Evolutionary conservation across 2,888 invertebrate species (phyloP).

Genomic region (Caenorhabditis sp.): DNA sequence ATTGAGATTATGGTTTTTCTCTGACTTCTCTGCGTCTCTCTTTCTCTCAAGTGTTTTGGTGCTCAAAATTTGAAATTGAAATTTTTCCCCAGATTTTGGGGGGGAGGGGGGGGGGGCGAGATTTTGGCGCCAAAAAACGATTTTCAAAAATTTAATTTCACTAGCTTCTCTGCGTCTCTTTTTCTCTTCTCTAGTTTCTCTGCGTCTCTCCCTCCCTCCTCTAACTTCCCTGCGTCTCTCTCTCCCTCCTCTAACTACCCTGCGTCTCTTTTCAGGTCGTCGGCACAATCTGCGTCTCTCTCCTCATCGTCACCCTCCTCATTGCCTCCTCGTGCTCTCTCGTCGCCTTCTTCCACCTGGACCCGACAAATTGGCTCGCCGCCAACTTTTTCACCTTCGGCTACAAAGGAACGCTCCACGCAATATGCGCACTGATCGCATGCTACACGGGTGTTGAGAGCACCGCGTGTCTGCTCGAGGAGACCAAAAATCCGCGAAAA

Average conservation of each 20-base stretch:
- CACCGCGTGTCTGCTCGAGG: constrained; percentile 42
- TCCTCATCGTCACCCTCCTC: constrained; percentile 43
- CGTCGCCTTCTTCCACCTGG: constrained; percentile 54
- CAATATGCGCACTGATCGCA: constrained; percentile 39
- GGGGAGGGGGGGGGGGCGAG: too few species aligned
- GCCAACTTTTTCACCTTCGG: constrained; percentile 49
- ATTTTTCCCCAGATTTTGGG: too few species aligned
- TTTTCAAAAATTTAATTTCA: too few species aligned
- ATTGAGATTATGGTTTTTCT: too few species aligned
- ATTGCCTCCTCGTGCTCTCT: constrained; percentile 47
- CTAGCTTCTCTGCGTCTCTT: background rate
- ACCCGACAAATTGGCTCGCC: constrained; percentile 51
- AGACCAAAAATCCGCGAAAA: constrained; percentile 44
- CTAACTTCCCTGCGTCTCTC: too few species aligned
- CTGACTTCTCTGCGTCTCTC: too few species aligned
- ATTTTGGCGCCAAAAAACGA: too few species aligned
- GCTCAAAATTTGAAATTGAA: too few species aligned
- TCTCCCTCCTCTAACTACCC: too few species aligned
- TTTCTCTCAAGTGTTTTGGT: too few species aligned
- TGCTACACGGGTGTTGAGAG: constrained; percentile 48
- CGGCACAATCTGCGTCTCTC: constrained; percentile 44
- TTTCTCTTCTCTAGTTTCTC: too few species aligned
- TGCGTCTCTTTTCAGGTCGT: constrained; percentile 34
- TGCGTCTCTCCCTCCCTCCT: too few species aligned
- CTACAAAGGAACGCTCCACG: constrained; percentile 23